phyloP scores from a whole-genome alignment of 2,888 invertebrate genomes.

The Prenolepis imparis region DNA sequence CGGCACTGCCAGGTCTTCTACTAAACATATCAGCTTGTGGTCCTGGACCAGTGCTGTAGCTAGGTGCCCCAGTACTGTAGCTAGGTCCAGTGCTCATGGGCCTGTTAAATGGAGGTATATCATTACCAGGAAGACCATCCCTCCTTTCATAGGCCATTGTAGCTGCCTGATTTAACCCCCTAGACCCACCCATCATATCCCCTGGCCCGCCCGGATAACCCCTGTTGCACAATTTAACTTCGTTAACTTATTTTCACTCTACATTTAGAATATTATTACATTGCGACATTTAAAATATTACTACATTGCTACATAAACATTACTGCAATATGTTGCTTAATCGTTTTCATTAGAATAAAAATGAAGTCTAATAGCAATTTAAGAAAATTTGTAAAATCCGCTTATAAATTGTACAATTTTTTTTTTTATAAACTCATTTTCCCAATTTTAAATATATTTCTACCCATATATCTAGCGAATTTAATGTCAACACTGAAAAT shows the following conservation, averaged over 20 bases:
- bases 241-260: constrained; percentile 73
- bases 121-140: constrained; percentile 73
- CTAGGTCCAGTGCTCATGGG: constrained; percentile 82
- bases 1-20: constrained; percentile 84
- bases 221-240: constrained; percentile 71
- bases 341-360: constrained; percentile 70
- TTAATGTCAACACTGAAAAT: constrained; percentile 28
- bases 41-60: constrained; percentile 84
- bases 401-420: not conserved
- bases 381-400: not conserved
- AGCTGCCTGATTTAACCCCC: constrained; percentile 74
- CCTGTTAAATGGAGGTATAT: constrained; percentile 79
- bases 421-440: not conserved
- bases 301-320: constrained; percentile 44
- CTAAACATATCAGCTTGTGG: constrained; percentile 85
- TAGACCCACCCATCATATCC: constrained; percentile 74
- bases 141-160: constrained; percentile 67
- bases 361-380: constrained; percentile 51
- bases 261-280: constrained; percentile 42
- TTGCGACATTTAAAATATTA: constrained; percentile 24
- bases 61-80: constrained; percentile 82
- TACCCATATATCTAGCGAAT: not conserved
- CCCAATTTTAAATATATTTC: not conserved
- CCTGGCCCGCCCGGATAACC: constrained; percentile 75
- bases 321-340: constrained; percentile 28